Base-by-base conservation (phyloP, 1,140 invertebrate species). In the Bursaphelenchus mucronatus region DNA sequence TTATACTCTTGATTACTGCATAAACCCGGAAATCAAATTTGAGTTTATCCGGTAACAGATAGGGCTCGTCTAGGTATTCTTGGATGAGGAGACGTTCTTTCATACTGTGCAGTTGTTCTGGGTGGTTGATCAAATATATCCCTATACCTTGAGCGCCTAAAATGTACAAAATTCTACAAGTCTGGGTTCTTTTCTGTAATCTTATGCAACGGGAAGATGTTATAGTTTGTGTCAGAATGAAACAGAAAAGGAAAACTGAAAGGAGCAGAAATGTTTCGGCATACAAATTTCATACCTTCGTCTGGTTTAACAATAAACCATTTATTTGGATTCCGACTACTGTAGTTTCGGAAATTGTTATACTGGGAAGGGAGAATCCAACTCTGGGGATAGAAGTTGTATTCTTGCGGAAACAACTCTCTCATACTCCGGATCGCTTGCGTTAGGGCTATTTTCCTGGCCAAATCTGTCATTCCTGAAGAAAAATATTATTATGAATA, bases 11-110 rank as follows among this genome's bases (percentile, higher is more conserved):
- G n/a, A 85, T 71, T 15, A 85, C 78, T 1, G 82, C 84, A 69
- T 85, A 85, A 7, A 85, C 77, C 5, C 84, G 73, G 6, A 85
- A 81, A 69, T 85, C 84, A 71, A 86, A 85, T 73, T 85, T 85
- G 30, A 82, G 78, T 41, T 76, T 76, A 55, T 86, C 84, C 17
- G 61, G 9, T 39, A 85, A 73, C 30, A 85, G 64, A 64, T 83
- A 80, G 13, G 85, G 84, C 68, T 82, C 80, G 13, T 68, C 68
- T 4, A 85, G 64, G 69, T 85, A 85, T 69, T 85, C 84, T 72
- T 85, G 83, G 39, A 83, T 76, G 15, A 85, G 76, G 62, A 83
- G 81, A 8, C 66, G 63, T 9, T 78, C 72, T 6, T 54, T 44
- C 8, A 57, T 54, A 39, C 68, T 63, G n/a, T 62, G 58, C 57